Evolutionary conservation across 1,140 invertebrate species (phyloP), one percentile per base, ranked within the genome.

Genomic region (Geopemphigus sp.): DNA sequence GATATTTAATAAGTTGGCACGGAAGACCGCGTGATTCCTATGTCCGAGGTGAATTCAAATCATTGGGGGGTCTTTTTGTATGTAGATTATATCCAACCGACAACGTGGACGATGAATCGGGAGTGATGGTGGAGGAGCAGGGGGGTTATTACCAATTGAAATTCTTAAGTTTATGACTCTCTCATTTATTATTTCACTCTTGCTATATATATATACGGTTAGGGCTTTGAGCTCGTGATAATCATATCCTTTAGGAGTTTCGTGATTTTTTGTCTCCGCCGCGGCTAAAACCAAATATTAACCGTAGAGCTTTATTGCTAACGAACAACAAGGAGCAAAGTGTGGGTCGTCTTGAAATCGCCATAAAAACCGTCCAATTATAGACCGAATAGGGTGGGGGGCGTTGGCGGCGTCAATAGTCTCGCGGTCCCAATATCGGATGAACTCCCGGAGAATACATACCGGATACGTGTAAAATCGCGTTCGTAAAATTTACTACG

Each of bases 91-190:
- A 17, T n/a, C 14, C 24, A 10, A 47, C 10, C 10, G 1, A 26
- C 5, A 47, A 1, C 12, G 15, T 5, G 1, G 57, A 12, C 0
- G 24, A 53, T 5, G 19, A 8, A 5, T 50, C 54, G 17, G 50
- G 8, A 64, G 8, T 19, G 19, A 5, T n/a, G 19, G 3, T 17
- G 3, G 26, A 19, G n/a, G 8, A 19, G n/a, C 3, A 29, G 1
- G 39, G 45, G 8, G 74, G 5, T 24, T 3, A 39, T 50, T 63
- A n/a, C 22, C 15, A 50, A 78, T 61, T 63, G 57, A 15, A 78
- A 78, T 59, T 78, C 57, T 78, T 19, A 47, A 78, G 57, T 78
- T 78, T 61, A 78, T 24, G 74, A 78, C 56, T 50, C 22, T 17
- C 15, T 5, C n/a, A 22, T 14, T 39, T 10, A 12, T n/a, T 4